Conservation (phyloP, 2,113 vertebrate species). For the Silurus asotus region DNA sequence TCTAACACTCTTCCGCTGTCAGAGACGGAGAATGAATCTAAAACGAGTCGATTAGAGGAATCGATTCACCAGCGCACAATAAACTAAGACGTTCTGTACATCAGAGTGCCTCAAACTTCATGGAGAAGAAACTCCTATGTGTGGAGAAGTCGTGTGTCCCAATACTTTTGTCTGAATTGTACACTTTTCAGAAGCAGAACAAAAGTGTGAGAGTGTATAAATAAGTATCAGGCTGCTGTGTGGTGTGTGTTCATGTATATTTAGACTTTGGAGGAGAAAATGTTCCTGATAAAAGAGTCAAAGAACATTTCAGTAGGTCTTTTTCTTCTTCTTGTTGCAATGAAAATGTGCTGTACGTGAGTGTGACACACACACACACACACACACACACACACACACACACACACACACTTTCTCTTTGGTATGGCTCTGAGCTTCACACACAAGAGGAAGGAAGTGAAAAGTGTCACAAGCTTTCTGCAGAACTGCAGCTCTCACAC, state of each 20-base stretch:
- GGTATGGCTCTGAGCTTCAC: background rate
- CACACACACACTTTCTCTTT: background rate
- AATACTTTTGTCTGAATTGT: too few species aligned
- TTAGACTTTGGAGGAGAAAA: background rate
- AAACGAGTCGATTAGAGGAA: background rate
- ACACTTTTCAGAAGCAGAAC: background rate
- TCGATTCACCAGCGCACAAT: background rate
- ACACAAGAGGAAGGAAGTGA: conserved; percentile 20
- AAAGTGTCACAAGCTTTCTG: conserved; percentile 1
- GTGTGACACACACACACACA: too few species aligned
- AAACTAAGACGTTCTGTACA: too few species aligned
- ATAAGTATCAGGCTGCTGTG: background rate
- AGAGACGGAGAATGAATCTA: background rate
- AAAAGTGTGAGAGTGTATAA: background rate
- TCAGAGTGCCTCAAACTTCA: too few species aligned
- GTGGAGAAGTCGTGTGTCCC: too few species aligned
- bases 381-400: too few species aligned
- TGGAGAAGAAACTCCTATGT: too few species aligned
- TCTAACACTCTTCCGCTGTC: conserved; percentile 1
- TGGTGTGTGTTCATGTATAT: background rate
- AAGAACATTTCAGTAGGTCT: too few species aligned
- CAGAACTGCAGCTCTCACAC: background rate
- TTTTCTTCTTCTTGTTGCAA: background rate
- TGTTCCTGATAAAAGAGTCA: background rate
- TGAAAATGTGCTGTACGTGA: too few species aligned